Conservation (phyloP, 2,888 invertebrate genomes). For the Andrena haemorrhoa region DNA sequence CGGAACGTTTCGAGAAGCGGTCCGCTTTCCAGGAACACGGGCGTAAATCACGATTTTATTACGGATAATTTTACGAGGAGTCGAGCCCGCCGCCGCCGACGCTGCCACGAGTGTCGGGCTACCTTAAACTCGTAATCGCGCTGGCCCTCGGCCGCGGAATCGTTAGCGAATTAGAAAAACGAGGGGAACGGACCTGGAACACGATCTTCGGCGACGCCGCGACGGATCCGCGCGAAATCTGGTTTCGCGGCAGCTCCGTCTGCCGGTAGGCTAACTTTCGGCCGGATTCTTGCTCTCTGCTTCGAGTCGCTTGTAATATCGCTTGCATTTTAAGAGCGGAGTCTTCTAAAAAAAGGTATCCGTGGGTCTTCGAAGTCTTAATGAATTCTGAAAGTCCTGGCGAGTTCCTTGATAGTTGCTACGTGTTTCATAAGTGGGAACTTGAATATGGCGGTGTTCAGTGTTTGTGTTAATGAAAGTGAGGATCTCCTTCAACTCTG, state of each 20-base stretch:
- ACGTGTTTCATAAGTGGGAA: too few species aligned
- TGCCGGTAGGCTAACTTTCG: neutral
- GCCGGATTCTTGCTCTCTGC: neutral
- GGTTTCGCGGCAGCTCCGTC: neutral
- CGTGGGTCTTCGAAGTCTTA: too few species aligned
- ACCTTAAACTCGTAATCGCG: conserved; percentile 79
- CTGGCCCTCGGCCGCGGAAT: conserved; percentile 56
- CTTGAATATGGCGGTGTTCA: too few species aligned
- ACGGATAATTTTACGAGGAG: conserved; percentile 83
- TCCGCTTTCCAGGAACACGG: conserved; percentile 80
- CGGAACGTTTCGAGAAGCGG: conserved; percentile 70
- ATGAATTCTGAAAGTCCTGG: too few species aligned
- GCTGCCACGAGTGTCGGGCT: conserved; percentile 58
- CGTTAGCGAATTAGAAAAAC: conserved; percentile 69
- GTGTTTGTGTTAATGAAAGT: too few species aligned
- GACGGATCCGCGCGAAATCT: conserved; percentile 10
- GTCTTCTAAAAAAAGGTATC: too few species aligned
- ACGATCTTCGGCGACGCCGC: conserved; percentile 20
- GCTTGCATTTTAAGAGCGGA: too few species aligned
- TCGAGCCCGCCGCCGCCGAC: conserved; percentile 67
- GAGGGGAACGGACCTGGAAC: conserved; percentile 30
- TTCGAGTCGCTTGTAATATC: too few species aligned
- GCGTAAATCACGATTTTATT: conserved; percentile 83
- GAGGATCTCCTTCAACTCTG: too few species aligned
- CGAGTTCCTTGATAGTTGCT: too few species aligned